phyloP scores from a whole-genome alignment of 1,140 invertebrate species.

The Bombyx mandarina region DNA sequence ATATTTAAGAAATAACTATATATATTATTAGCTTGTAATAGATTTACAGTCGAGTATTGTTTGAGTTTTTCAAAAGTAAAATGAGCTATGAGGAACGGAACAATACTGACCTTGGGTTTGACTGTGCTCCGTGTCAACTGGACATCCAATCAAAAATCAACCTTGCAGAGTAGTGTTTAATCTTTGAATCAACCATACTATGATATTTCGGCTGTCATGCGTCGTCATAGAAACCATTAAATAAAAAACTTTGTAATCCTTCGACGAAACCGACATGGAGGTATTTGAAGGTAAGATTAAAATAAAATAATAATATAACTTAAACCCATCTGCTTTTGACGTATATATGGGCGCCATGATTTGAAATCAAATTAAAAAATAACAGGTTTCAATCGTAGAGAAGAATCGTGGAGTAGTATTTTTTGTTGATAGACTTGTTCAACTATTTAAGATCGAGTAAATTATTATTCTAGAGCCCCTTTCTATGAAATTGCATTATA shows the following conservation, averaged over 20 bases:
- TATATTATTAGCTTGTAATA: no score
- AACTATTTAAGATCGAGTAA: no score
- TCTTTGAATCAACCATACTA: background rate
- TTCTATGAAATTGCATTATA: no score
- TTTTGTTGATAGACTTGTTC: no score
- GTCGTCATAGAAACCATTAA: slow-evolving; percentile 69
- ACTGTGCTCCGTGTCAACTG: background rate
- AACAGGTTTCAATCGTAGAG: background rate
- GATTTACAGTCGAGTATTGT: no score
- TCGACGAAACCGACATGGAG: slow-evolving; percentile 60
- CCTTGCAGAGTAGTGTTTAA: no score
- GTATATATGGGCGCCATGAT: slow-evolving; percentile 1
- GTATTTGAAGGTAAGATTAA: slow-evolving; percentile 50
- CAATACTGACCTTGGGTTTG: background rate
- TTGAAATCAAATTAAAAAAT: background rate
- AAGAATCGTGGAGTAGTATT: no score
- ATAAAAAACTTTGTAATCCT: slow-evolving; percentile 60
- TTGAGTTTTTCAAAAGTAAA: no score
- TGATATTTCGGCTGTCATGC: slow-evolving; percentile 54
- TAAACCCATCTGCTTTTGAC: no score
- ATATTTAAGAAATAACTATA: no score
- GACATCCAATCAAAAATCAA: slow-evolving; percentile 3
- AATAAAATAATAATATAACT: no score
- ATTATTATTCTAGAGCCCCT: no score
- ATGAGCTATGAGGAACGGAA: background rate